Evolutionary conservation across 2,113 vertebrate genomes (phyloP).

Genomic region (Australoheros scitulus): DNA sequence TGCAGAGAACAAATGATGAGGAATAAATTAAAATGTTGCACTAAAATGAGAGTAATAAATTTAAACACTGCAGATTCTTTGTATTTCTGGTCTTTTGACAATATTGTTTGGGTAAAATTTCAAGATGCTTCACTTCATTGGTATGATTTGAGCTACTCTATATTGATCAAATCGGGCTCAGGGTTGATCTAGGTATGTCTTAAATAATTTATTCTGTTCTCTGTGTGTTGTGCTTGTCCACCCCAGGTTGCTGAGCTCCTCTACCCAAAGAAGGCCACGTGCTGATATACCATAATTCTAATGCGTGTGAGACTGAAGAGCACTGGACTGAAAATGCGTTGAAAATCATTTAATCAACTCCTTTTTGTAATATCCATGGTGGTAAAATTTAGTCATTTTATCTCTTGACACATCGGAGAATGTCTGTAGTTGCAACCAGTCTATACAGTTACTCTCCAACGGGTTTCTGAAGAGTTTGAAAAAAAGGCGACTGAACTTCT

Average conservation of each 20-base stretch:
- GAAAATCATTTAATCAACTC: too few species aligned
- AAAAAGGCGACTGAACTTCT: too few species aligned
- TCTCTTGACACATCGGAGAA: neutral
- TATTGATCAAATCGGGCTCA: neutral
- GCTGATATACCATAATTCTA: neutral
- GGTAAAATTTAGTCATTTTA: neutral
- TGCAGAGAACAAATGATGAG: neutral
- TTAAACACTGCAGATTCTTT: neutral
- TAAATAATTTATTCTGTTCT: neutral
- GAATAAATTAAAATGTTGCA: neutral
- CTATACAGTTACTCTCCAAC: neutral
- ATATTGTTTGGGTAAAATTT: neutral
- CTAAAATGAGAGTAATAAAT: neutral
- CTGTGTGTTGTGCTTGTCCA: neutral
- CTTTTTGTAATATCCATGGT: too few species aligned
- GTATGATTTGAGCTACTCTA: neutral
- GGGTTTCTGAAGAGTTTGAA: accelerated
- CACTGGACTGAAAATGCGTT: too few species aligned
- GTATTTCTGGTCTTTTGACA: neutral
- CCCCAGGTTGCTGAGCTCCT: neutral
- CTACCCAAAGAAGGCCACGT: neutral
- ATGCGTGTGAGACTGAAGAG: too few species aligned
- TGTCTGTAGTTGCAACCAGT: neutral
- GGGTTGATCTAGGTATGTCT: neutral
- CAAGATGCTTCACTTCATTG: neutral